Percentiles rank a stretch among this genome's conserved stretches.
Conservation (phyloP, 2,797 vertebrate genomes). For the Linurgus olivaceus region DNA sequence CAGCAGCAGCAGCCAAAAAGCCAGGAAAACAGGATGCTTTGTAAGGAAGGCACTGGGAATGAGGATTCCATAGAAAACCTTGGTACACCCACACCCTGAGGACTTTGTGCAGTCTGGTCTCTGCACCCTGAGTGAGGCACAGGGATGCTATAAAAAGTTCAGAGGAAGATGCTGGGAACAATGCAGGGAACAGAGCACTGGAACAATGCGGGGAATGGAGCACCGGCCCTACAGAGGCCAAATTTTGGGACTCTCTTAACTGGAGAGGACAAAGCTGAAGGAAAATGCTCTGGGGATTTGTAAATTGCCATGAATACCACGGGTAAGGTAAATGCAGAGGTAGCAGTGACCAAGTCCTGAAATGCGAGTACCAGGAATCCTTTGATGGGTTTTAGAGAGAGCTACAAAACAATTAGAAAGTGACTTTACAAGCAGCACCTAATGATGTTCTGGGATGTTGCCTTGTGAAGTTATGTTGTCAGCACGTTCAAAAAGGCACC, state of each 20-base stretch:
- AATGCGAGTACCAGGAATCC: too few relatives aligned
- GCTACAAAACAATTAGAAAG: neutral
- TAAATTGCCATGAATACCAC: rapidly evolving
- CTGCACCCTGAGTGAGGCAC: neutral
- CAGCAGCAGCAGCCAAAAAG: neutral
- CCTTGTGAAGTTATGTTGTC: neutral
- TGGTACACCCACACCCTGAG: neutral
- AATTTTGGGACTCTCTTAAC: neutral
- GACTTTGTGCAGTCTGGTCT: rapidly evolving
- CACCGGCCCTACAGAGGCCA: neutral
- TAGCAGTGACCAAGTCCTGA: neutral
- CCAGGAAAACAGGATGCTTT: neutral
- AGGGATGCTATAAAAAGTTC: rapidly evolving
- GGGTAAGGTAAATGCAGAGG: neutral
- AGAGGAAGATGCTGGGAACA: neutral
- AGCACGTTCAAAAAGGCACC: neutral
- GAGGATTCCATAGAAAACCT: neutral
- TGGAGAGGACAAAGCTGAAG: neutral
- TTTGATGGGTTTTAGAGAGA: neutral
- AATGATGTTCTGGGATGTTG: rapidly evolving
- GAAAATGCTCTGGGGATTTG: neutral
- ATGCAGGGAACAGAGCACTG: rapidly evolving
- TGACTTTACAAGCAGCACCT: neutral
- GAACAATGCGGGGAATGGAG: rapidly evolving
- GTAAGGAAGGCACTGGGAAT: rapidly evolving